Evolutionary conservation across 2,113 vertebrate genomes (phyloP).

Genomic region (Varanus salvator): DNA sequence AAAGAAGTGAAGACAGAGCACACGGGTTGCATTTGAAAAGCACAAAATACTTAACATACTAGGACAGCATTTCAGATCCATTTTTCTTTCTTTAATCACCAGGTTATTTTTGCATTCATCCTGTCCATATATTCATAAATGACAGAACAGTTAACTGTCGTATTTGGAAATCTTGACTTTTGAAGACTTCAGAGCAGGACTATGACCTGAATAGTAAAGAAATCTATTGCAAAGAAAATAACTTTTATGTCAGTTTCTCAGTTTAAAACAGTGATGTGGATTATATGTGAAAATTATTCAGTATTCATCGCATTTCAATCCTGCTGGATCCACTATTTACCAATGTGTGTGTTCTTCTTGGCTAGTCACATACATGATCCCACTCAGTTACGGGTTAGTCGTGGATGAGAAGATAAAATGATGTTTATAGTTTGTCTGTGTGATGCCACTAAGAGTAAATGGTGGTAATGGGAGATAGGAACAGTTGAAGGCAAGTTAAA

Average conservation of each 20-base stretch:
- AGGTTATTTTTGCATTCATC: background rate
- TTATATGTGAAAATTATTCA: background rate
- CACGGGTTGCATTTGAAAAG: background rate
- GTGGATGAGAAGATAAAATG: too few relatives aligned
- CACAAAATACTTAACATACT: background rate
- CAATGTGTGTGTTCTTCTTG: background rate
- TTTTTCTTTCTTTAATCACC: background rate
- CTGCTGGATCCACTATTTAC: background rate
- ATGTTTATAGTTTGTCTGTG: background rate
- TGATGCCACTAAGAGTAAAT: background rate
- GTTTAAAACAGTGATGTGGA: background rate
- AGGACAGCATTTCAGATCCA: background rate
- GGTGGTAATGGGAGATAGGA: background rate
- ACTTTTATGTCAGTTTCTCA: background rate
- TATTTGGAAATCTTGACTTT: background rate
- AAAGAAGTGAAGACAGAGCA: background rate
- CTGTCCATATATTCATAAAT: background rate
- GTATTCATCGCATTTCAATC: background rate
- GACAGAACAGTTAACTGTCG: background rate
- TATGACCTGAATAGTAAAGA: background rate
- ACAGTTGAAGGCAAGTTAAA: background rate
- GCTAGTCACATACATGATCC: background rate
- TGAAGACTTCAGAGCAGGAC: background rate
- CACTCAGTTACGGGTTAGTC: background rate
- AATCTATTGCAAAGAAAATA: background rate